Base-by-base conservation (phyloP, 1,140 invertebrate genomes). In the Heterodera carotae region DNA sequence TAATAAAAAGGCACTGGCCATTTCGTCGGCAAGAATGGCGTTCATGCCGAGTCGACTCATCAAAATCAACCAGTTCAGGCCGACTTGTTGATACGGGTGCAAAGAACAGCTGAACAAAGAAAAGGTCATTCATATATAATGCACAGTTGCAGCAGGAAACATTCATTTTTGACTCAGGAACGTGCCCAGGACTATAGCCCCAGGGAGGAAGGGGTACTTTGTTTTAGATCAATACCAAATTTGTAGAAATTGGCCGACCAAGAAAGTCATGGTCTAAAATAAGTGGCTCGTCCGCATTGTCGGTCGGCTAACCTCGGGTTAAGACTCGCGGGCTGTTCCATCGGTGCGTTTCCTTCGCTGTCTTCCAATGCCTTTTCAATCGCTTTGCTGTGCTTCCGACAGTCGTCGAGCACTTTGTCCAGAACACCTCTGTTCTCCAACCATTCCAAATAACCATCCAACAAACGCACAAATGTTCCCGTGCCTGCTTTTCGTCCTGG, bases 11-110 rank as follows among this genome's bases (percentile, higher is more conserved):
- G 12, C 62, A 66, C 62, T 31, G 71, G 89, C 93, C 93, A 93
- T 93, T 90, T 93, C 93, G 89, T 93, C 93, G 0, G 94, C 95
- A 71, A 98, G 89, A 82, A 97, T 97, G n/a, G 93, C 94, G 88
- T 96, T 97, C 2, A 97, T 91, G 39, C 93, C 91, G 81, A 95
- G 93, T 34, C 92, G 91, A 85, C 96, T 93, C 90, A 98, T 92
- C 2, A 97, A 91, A 0, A 92, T 91, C 0, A 98, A 88, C 95
- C 95, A 98, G 88, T 97, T 97, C 0, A 98, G 89, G 8, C 95
- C 96, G 31, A 97, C 92, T 89, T 97, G 90, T 89, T 97, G 95
- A 89, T 97, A 97, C 25, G 92, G 91, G 7, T 94, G 92, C 79
- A 97, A 89, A 8, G 59, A 76, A 56, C 60, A 83, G 0, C 77